Percentiles rank a stretch among this genome's conserved stretches.
Conservation (phyloP, 1,140 invertebrate genomes). For the Nomia melanderi region DNA sequence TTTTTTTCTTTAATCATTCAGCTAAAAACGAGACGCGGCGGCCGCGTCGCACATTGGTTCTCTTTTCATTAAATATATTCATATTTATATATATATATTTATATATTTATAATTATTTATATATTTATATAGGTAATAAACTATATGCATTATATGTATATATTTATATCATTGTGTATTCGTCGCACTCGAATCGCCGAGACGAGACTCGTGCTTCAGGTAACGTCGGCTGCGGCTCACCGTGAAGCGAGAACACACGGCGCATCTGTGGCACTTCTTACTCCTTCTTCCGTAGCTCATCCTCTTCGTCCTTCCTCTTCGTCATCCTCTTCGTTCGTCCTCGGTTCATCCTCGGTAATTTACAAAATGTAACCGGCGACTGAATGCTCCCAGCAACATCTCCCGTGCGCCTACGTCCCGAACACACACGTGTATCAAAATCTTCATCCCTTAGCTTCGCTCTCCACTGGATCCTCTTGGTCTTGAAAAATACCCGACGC, state of each 20-base stretch:
- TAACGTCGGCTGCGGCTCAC: conserved; percentile 73
- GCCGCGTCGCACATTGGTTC: conserved; percentile 34
- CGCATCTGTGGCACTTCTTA: conserved; percentile 71
- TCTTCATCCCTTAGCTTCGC: no score
- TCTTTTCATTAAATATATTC: conserved; percentile 65
- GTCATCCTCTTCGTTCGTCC: background rate
- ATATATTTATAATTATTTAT: conserved; percentile 61
- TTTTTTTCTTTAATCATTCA: conserved; percentile 29
- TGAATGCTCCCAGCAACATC: no score
- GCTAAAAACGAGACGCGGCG: conserved; percentile 42
- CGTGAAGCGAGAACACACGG: conserved; percentile 68
- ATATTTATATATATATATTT: conserved; percentile 62
- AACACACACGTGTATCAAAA: no score
- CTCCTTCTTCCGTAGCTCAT: background rate
- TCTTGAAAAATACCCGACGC: no score
- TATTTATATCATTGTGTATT: conserved; percentile 70
- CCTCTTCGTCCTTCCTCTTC: background rate
- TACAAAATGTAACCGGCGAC: conserved; percentile 66
- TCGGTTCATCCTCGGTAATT: conserved; percentile 51
- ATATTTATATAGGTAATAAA: conserved; percentile 72
- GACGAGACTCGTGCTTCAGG: conserved; percentile 74
- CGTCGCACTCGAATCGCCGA: conserved; percentile 72
- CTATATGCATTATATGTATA: conserved; percentile 71
- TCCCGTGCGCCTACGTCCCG: no score
- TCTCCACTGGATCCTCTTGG: no score